These are phyloP conservation scores for Ranitomeya imitator DNA, from an alignment of 2,113 vertebrate species.

Conservation along the genomic window DNA sequence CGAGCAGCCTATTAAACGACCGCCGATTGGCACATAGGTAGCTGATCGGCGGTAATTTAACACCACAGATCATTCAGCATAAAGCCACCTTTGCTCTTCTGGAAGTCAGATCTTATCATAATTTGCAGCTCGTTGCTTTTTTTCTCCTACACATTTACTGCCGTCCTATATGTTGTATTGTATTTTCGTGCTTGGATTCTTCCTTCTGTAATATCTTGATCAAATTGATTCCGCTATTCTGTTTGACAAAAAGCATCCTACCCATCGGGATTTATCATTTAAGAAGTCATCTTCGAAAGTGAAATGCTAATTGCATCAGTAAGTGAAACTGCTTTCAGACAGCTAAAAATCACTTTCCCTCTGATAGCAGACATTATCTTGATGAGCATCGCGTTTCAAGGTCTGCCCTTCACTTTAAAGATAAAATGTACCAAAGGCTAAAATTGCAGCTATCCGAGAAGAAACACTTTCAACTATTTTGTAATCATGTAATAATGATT, in stretches of 20 bases:
- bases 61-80: no score
- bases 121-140: not conserved
- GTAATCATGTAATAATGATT: conserved; percentile 44
- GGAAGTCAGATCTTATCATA: no score
- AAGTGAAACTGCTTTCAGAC: conserved; percentile 44
- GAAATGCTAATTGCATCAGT: conserved; percentile 53
- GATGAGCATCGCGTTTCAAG: conserved; percentile 45
- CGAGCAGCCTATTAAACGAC: no score
- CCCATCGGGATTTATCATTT: conserved; percentile 49
- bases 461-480: conserved; percentile 26
- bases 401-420: conserved; percentile 52
- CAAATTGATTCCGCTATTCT: conserved; percentile 45
- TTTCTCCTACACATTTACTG: not conserved
- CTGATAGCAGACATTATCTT: conserved; percentile 49
- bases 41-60: no score
- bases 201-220: conserved; percentile 26
- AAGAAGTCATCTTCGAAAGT: conserved; percentile 47
- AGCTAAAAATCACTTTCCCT: conserved; percentile 48
- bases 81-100: not conserved
- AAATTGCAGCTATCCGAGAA: conserved; percentile 36
- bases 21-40: no score
- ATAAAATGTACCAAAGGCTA: conserved; percentile 37
- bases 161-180: not conserved
- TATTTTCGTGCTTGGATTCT: conserved; percentile 8
- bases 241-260: conserved; percentile 37